Evolutionary conservation across 35 echinoderm and acorn worm genomes (phyloP), one percentile per base, ranked within the genome.

Genomic region (Heliocidaris erythrogramma): DNA sequence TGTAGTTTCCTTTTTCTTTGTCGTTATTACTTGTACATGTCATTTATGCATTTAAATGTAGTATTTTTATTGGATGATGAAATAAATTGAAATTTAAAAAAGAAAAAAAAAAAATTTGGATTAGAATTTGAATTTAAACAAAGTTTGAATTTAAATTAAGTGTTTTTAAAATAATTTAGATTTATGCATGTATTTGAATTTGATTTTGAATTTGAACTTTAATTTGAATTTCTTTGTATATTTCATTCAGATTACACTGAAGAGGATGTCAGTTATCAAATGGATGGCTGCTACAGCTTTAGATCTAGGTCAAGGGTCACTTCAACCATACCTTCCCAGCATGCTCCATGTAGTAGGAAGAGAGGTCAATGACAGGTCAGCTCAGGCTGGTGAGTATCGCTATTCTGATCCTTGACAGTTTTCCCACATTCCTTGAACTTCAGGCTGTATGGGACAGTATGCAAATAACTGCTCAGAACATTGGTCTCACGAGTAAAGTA

Each of bases 211-310:
- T 78, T n/a, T 78, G 17, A 42, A 42, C 3, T 42, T 42, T 42
- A 42, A 42, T 42, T 42, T 42, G 0, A 42, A 42, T 42, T 42
- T 42, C 0, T 42, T 42, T 42, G 35, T 1, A 42, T 42, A 42
- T 78, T 78, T n/a, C 7, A 27, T 78, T 21, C 65, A 78, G 65
- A n/a, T 78, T 12, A 99, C 96, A 0, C 29, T 96, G 2, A 96
- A 94, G 86, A 94, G 98, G 52, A 96, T 85, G 8, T 95, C 95
- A 47, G 93, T 97, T 1, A 52, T 99, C 6, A 99, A 99, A 88
- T 99, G 98, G 98, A 90, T 97, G 29, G 97, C 96, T 47, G 98
- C 97, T n/a, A 87, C 96, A 2, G 85, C 97, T 9, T 24, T 99
- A 90, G 95, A 99, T 48, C 69, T 99, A 31, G 95, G 96, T 32